Conservation (phyloP, 1,140 invertebrate species). For the Elysia chlorotica region DNA sequence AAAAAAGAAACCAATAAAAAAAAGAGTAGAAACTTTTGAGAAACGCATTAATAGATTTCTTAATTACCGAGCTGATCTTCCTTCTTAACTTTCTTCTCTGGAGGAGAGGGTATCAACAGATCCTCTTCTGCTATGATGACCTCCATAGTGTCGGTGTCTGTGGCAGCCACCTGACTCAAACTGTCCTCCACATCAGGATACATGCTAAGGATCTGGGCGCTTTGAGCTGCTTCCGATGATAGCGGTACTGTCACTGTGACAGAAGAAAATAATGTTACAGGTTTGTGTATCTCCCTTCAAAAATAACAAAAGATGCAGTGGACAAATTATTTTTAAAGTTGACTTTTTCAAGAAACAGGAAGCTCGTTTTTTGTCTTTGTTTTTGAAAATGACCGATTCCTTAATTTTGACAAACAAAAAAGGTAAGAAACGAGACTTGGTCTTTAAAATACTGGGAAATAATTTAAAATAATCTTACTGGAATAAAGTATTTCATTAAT, state of each 20-base stretch:
- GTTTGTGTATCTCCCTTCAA: neutral
- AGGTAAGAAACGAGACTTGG: no score
- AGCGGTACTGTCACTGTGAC: conserved; percentile 11
- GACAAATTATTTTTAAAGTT: no score
- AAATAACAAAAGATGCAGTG: no score
- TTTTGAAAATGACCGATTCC: no score
- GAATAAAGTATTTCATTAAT: no score
- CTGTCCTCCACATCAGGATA: conserved; percentile 42
- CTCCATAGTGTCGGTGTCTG: conserved; percentile 39
- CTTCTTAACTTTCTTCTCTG: conserved; percentile 47
- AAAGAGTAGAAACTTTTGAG: neutral
- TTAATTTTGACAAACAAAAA: no score
- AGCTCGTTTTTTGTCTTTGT: no score
- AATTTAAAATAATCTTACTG: no score
- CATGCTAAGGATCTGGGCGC: conserved; percentile 47
- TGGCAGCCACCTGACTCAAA: conserved; percentile 29
- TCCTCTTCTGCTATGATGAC: conserved; percentile 50
- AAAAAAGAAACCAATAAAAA: no score
- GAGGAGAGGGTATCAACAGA: conserved; percentile 30
- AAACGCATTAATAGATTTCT: no score
- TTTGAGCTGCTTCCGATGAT: conserved; percentile 35
- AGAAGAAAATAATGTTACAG: neutral
- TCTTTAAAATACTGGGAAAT: no score
- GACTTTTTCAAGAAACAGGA: no score
- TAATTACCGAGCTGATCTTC: conserved; percentile 41